Percentiles rank a stretch among this genome's conserved stretches.
Evolutionary conservation across 2,797 vertebrate species (phyloP).

Genomic region (Adelosebastes latens): DNA sequence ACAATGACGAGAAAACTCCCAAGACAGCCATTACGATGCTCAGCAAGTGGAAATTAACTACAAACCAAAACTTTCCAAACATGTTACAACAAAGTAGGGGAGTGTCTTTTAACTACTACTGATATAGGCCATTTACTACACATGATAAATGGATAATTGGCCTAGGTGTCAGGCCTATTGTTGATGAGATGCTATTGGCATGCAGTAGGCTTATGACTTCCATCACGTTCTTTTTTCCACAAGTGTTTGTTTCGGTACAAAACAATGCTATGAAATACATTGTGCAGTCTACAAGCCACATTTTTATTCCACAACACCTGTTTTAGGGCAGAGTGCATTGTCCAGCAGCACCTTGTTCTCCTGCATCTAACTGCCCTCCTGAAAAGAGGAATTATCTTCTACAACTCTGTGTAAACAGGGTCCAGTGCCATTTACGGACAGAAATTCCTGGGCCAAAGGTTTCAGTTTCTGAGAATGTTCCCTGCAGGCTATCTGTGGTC

Average conservation of each 20-base stretch:
- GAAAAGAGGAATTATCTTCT: constrained; percentile 13
- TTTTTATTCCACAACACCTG: neutral
- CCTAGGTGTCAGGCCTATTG: neutral
- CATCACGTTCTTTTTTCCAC: neutral
- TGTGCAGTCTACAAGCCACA: neutral
- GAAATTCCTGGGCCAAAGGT: constrained; percentile 3
- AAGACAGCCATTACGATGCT: neutral
- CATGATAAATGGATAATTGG: neutral
- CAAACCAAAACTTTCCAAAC: neutral
- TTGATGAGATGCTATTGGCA: neutral
- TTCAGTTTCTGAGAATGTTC: constrained; percentile 6
- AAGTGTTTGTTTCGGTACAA: neutral
- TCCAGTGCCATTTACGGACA: neutral
- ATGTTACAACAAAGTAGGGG: neutral
- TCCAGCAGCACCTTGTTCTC: constrained; percentile 4
- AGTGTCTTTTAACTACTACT: neutral
- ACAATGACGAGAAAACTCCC: neutral
- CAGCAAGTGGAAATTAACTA: neutral
- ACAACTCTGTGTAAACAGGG: neutral
- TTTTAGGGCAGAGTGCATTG: neutral
- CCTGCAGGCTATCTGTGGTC: neutral
- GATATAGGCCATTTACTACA: neutral
- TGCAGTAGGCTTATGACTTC: neutral
- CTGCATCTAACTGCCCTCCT: neutral
- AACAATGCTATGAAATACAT: neutral